phyloP scores from a whole-genome alignment of 1,140 invertebrate genomes.

The Varroa destructor region DNA sequence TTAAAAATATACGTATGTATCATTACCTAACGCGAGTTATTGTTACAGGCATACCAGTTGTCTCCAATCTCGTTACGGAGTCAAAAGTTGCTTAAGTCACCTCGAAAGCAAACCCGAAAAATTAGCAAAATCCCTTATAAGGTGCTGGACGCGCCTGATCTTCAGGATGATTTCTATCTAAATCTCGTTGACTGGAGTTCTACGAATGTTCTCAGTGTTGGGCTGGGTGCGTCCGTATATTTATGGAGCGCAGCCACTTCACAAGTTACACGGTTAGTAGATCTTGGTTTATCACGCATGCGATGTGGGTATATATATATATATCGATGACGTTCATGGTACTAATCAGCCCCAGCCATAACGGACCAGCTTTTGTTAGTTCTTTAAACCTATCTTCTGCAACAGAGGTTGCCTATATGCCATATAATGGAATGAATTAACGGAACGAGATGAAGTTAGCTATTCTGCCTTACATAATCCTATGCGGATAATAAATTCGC shows the following conservation, averaged over 20 bases:
- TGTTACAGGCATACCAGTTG: slow-evolving; percentile 27
- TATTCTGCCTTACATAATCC: too few relatives aligned
- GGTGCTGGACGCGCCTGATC: slow-evolving; percentile 90
- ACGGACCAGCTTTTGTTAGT: too few relatives aligned
- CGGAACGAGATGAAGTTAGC: too few relatives aligned
- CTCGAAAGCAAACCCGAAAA: slow-evolving; percentile 78
- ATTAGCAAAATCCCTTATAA: slow-evolving; percentile 96
- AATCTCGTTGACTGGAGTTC: slow-evolving; percentile 99
- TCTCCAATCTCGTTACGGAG: slow-evolving; percentile 47
- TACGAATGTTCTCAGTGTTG: slow-evolving; percentile 96
- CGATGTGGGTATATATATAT: not conserved
- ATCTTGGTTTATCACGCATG: not conserved
- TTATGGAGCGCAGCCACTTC: slow-evolving; percentile 98
- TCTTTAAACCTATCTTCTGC: too few relatives aligned
- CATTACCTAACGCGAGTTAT: not conserved
- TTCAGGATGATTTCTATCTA: slow-evolving; percentile 98
- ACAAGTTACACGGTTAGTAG: slow-evolving; percentile 48
- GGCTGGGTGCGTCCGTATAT: slow-evolving; percentile 92
- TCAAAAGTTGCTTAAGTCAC: slow-evolving; percentile 80
- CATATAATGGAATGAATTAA: too few relatives aligned
- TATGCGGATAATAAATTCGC: too few relatives aligned
- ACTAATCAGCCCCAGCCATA: too few relatives aligned
- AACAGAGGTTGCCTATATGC: too few relatives aligned
- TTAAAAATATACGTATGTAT: too few relatives aligned
- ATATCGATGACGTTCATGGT: not conserved